A percentile compares a stretch with the other conserved stretches of the same genome.
Conservation (phyloP, 2,888 invertebrate genomes). For the Eupithecia centaureata region DNA sequence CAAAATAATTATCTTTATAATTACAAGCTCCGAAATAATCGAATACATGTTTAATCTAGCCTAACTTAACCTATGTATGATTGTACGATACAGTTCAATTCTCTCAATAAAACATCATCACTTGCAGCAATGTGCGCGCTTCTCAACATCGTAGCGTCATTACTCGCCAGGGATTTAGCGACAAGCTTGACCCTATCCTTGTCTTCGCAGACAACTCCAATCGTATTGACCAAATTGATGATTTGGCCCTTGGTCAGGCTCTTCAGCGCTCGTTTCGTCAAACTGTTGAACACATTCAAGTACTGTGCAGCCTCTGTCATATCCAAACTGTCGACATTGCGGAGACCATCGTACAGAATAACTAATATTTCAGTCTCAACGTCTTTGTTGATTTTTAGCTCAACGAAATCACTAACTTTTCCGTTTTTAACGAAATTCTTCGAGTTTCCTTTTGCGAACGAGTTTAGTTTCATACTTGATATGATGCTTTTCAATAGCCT, state of each 20-base stretch:
- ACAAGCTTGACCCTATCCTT: conserved; percentile 58
- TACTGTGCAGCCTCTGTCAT: conserved; percentile 57
- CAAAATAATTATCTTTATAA: conserved; percentile 1
- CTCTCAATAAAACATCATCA: conserved; percentile 49
- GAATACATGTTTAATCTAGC: neutral
- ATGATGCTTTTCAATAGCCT: conserved; percentile 60
- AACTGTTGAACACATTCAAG: conserved; percentile 58
- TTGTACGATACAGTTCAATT: conserved; percentile 56
- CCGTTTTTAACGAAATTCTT: conserved; percentile 42
- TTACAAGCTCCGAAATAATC: neutral
- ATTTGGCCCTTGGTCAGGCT: conserved; percentile 66
- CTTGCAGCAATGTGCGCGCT: conserved; percentile 51
- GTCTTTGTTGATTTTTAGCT: conserved; percentile 69
- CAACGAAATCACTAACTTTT: conserved; percentile 52
- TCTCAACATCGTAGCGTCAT: conserved; percentile 58
- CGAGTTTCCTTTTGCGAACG: conserved; percentile 57
- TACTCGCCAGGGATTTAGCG: conserved; percentile 56
- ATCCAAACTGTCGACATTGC: conserved; percentile 58
- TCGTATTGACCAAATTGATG: conserved; percentile 57
- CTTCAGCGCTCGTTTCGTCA: conserved; percentile 68
- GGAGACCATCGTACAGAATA: conserved; percentile 60
- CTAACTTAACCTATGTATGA: conserved; percentile 50
- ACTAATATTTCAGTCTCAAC: conserved; percentile 67
- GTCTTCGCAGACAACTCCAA: conserved; percentile 48
- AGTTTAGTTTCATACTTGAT: conserved; percentile 60